These are phyloP conservation scores for Sicus ferrugineus DNA, from an alignment of 2,888 invertebrate genomes.

Conservation along the genomic window DNA sequence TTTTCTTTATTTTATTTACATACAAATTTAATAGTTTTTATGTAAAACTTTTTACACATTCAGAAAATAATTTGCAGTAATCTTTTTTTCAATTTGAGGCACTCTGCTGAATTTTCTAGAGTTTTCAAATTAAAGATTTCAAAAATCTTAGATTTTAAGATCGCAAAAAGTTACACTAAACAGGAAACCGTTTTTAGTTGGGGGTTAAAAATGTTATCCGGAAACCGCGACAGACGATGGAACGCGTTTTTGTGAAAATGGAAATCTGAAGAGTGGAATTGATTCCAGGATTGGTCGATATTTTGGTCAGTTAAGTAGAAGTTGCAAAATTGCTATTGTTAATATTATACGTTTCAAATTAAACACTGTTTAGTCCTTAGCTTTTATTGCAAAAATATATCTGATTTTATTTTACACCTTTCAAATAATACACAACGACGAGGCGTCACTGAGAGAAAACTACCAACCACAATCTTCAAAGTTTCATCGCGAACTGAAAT, in stretches of 20 bases:
- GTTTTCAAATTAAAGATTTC: neutral
- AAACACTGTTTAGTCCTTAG: constrained; percentile 32
- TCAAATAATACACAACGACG: constrained; percentile 29
- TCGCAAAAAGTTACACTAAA: neutral
- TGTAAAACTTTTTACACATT: no score
- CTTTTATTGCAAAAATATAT: constrained; percentile 30
- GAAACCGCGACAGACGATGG: constrained; percentile 15
- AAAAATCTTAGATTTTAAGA: no score
- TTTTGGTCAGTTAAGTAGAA: no score
- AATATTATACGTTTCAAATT: no score
- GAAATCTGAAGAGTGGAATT: no score
- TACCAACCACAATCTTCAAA: constrained; percentile 62
- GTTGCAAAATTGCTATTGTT: no score
- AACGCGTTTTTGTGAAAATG: neutral
- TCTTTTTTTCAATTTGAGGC: constrained; percentile 20
- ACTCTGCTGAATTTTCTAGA: constrained; percentile 14
- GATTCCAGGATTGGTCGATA: no score
- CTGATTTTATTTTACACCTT: constrained; percentile 21
- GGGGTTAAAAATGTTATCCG: neutral
- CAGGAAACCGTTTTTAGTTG: constrained; percentile 25
- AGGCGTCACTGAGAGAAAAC: constrained; percentile 16
- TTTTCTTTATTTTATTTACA: no score
- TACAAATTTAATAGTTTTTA: no score
- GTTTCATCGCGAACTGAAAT: constrained; percentile 61
- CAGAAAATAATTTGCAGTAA: neutral